A percentile compares a stretch with the other conserved stretches of the same genome.
Evolutionary conservation across 2,113 vertebrate species (phyloP).

Genomic region (Cromileptes altivelis): DNA sequence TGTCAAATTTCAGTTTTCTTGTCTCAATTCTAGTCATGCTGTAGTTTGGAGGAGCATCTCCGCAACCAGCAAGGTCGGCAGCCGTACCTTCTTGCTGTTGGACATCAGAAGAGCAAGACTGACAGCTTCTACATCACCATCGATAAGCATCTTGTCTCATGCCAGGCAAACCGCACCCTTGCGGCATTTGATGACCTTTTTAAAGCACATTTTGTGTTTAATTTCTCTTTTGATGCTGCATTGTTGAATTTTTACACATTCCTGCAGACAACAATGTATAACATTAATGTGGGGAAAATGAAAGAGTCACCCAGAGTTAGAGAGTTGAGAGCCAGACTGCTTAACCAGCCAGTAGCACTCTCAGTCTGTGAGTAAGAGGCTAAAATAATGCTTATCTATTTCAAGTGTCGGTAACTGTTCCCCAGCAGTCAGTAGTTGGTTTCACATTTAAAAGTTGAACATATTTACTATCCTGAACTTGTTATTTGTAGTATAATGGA

Average conservation of each 20-base stretch:
- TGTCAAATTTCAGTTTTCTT: slow-evolving; percentile 11
- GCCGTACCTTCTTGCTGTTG: slow-evolving; percentile 38
- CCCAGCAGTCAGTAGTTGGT: slow-evolving; percentile 39
- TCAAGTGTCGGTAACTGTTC: neutral
- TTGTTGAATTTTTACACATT: neutral
- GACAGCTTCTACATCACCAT: neutral
- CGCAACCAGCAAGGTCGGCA: slow-evolving; percentile 11
- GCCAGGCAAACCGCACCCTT: slow-evolving; percentile 1
- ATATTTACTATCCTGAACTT: slow-evolving; percentile 38
- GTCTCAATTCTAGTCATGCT: slow-evolving; percentile 39
- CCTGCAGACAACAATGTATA: neutral
- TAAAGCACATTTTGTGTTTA: neutral
- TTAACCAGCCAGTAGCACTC: neutral
- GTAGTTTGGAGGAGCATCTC: slow-evolving; percentile 56
- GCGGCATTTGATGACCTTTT: slow-evolving; percentile 6
- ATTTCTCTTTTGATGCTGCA: neutral
- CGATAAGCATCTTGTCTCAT: neutral
- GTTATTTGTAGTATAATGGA: too few relatives aligned
- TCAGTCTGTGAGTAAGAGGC: neutral
- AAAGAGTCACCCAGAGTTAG: neutral
- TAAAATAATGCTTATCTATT: neutral
- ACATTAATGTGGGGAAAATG: neutral
- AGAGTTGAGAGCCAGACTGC: neutral
- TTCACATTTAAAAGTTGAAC: slow-evolving; percentile 58
- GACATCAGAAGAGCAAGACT: slow-evolving; percentile 27